These are phyloP conservation scores for Argya squamiceps DNA, from an alignment of 2,797 vertebrate species.

Conservation along the genomic window DNA sequence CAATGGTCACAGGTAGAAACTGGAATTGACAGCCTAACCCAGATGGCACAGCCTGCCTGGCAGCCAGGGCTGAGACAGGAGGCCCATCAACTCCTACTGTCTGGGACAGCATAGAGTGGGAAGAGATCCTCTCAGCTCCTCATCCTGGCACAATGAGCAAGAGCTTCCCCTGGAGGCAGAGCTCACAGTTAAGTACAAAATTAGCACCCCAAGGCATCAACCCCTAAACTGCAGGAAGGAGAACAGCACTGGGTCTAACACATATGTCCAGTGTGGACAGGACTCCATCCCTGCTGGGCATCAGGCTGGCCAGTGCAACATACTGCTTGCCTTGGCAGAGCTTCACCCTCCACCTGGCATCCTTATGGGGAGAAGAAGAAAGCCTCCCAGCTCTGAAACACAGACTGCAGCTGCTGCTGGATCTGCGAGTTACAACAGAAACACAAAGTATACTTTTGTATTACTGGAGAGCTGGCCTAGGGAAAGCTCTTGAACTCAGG, in stretches of 20 bases:
- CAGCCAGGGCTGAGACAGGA: neutral
- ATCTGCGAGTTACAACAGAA: neutral
- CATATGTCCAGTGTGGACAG: rapidly evolving
- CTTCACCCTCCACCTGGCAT: neutral
- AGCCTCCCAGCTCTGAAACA: neutral
- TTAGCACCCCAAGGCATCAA: neutral
- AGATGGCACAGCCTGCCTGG: neutral
- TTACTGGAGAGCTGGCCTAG: neutral
- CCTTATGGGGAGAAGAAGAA: neutral
- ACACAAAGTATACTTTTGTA: neutral
- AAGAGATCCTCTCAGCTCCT: neutral
- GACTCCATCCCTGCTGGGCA: neutral
- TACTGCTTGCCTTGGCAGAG: neutral
- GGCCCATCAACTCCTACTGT: neutral
- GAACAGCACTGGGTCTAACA: neutral
- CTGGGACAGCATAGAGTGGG: neutral
- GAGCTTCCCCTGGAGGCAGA: neutral
- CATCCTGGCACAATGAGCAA: neutral
- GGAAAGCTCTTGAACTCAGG: neutral
- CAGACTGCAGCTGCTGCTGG: neutral
- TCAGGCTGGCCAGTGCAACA: rapidly evolving
- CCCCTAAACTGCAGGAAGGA: neutral
- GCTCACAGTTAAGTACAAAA: neutral
- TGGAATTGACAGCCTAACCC: neutral
- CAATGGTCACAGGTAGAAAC: neutral